These are phyloP conservation scores for Eriosoma lanigerum DNA, from an alignment of 1,140 invertebrate genomes.

Conservation along the genomic window DNA sequence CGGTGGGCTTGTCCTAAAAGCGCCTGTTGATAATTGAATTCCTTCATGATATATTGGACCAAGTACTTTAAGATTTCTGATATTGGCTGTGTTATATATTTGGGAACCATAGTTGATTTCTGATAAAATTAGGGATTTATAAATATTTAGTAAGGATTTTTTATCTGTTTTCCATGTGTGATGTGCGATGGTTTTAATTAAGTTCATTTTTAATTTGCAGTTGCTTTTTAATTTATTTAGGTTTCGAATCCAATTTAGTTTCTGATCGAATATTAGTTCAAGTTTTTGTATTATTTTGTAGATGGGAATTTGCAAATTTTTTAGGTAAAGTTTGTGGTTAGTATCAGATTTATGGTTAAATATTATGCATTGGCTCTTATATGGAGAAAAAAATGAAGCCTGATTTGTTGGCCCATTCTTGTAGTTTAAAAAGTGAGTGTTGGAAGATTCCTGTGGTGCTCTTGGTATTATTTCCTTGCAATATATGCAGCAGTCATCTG, in stretches of 20 bases:
- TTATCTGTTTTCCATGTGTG: neutral
- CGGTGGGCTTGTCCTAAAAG: neutral
- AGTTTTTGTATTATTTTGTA: neutral
- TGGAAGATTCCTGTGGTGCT: neutral
- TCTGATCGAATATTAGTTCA: neutral
- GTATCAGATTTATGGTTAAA: neutral
- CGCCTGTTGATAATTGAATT: neutral
- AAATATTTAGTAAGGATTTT: neutral
- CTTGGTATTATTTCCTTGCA: too few relatives aligned
- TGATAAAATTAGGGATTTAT: constrained; percentile 3
- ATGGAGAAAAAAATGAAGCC: neutral
- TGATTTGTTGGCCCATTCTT: neutral
- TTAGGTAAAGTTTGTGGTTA: neutral
- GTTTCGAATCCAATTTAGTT: neutral
- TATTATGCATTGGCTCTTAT: neutral
- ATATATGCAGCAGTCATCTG: too few relatives aligned
- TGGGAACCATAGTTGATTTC: neutral
- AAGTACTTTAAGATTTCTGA: neutral
- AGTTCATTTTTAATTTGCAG: neutral
- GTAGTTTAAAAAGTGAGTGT: neutral
- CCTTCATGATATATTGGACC: neutral
- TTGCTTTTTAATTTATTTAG: neutral
- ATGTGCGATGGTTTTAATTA: neutral
- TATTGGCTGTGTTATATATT: neutral
- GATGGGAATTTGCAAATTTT: neutral